phyloP scores from a whole-genome alignment of 2,888 invertebrate genomes.

The Hirtodrosophila cameraria region DNA sequence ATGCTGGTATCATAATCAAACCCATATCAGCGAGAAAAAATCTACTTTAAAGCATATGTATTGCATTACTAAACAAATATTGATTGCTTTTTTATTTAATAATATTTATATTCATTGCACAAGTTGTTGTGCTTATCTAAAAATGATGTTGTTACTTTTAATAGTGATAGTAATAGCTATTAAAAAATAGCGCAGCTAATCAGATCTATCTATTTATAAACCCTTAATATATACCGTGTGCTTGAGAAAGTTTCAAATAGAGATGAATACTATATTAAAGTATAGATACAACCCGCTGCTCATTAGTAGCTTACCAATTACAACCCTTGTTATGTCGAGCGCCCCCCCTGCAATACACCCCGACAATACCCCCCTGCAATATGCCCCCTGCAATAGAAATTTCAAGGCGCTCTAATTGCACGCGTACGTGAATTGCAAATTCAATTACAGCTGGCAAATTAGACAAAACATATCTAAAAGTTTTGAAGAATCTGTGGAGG shows the following conservation, averaged over 20 bases:
- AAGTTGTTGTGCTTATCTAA: background rate
- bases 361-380: background rate
- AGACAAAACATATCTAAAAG: conserved; percentile 46
- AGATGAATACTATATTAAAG: background rate
- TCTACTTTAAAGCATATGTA: background rate
- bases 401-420: conserved; percentile 65
- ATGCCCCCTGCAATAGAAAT: conserved; percentile 11
- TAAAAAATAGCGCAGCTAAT: background rate
- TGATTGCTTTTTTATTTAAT: background rate
- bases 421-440: conserved; percentile 55
- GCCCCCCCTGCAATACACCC: background rate
- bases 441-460: conserved; percentile 59
- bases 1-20: no score
- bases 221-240: background rate
- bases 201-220: conserved; percentile 12
- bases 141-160: background rate
- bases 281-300: conserved; percentile 11
- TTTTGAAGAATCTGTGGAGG: conserved; percentile 12
- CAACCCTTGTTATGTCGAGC: background rate
- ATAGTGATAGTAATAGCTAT: no score
- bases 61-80: background rate
- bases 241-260: background rate
- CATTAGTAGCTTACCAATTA: conserved; percentile 40
- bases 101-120: background rate
- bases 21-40: background rate